Base-by-base conservation (phyloP, 2,113 vertebrate genomes). In the Xiphophorus maculatus region DNA sequence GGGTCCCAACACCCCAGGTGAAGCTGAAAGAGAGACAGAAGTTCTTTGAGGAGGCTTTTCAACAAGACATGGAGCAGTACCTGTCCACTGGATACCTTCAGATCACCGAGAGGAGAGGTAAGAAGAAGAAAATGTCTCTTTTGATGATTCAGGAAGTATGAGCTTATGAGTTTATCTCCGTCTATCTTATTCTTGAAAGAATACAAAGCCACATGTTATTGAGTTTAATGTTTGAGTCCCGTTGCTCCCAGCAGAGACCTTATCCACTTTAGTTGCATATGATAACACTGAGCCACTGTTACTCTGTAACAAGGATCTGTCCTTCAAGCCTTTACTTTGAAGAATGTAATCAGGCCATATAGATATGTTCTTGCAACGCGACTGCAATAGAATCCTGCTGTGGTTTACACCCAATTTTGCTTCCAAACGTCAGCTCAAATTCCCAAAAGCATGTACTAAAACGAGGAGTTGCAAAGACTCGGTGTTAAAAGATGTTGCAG, bases 31-130 rank as follows among this genome's bases (percentile, higher is more conserved):
- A 99, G 44, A 94, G 97, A 54, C 97, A 99, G 94, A 98, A 97
- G 93, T 97, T 97, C 87, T 98, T 99, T 40, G 98, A 99, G 91
- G 98, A 99, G 85, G 96, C 97, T 54, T 99, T 99, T 86, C 98
- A 99, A 92, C 98, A 99, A 88, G 98, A 99, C 88, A 97, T 99
- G 98, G 98, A 99, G 79, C 97, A 99, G 51, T 99, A 99, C 88
- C 95, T 99, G 40, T 97, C 97, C 62, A 97, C 97, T 0, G 97
- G 98, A 25, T 97, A 97, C 92, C 93, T 99, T 90, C 97, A 99
- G 94, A 97, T 98, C 75, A 88, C 96, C 0, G 97, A 98, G 92
- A 94, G 97, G 77, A 93, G 97, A 96, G 98, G 97, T 94, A 93
- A 97, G 96, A 8, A 5, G 63, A 19, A 32, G 71, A 13, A 28